Conservation (phyloP, 2,888 invertebrate genomes). For the Ischnura elegans region DNA sequence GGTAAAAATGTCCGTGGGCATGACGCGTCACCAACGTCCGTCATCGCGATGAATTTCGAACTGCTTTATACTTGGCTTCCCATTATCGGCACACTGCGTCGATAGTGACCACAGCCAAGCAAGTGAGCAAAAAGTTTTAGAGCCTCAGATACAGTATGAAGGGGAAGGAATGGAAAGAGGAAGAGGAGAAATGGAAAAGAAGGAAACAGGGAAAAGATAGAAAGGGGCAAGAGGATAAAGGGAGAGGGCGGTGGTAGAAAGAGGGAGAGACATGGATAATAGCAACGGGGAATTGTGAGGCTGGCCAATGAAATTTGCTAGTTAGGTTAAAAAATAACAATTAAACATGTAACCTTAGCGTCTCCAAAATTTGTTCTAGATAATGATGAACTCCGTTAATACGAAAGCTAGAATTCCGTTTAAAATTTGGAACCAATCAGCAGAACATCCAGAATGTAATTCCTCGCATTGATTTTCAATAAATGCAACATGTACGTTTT, state of each 20-base stretch:
- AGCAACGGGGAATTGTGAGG: too few species aligned
- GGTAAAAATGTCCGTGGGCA: neutral
- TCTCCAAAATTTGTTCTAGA: too few species aligned
- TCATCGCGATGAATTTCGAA: constrained; percentile 46
- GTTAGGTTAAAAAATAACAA: too few species aligned
- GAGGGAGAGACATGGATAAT: too few species aligned
- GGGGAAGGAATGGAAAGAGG: neutral
- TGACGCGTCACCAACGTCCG: constrained; percentile 23
- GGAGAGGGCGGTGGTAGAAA: neutral
- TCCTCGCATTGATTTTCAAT: too few species aligned
- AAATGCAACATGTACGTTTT: too few species aligned
- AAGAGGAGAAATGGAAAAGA: neutral
- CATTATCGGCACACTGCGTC: neutral
- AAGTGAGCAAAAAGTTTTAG: neutral
- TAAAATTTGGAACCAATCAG: too few species aligned
- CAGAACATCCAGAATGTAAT: too few species aligned
- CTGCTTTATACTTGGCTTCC: neutral
- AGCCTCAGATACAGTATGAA: neutral
- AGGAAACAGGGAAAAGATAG: neutral
- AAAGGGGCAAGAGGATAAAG: neutral
- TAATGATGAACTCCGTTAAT: too few species aligned
- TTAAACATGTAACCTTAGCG: too few species aligned
- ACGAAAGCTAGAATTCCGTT: too few species aligned
- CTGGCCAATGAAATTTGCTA: too few species aligned
- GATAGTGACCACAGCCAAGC: neutral